A percentile compares a stretch with the other conserved stretches of the same genome.
phyloP scores from a whole-genome alignment of 2,888 invertebrate species.

The Drosophila ustulata region DNA sequence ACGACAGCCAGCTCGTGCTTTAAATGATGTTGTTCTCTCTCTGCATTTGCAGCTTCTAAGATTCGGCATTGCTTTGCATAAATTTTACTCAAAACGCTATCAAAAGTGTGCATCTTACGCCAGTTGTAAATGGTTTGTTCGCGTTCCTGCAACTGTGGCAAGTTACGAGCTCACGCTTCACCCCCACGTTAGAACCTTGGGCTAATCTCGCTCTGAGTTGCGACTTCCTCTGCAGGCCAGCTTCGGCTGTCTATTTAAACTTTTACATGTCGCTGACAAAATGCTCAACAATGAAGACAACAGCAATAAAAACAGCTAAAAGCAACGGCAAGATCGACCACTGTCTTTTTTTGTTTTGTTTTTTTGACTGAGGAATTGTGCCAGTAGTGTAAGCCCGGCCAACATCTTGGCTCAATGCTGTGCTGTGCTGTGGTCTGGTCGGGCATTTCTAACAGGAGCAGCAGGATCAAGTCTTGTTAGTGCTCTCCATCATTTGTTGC shows the following conservation, averaged over 20 bases:
- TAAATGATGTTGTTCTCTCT: slow-evolving; percentile 72
- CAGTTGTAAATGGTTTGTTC: slow-evolving; percentile 61
- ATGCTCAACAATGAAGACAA: slow-evolving; percentile 69
- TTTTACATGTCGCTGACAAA: slow-evolving; percentile 73
- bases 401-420: slow-evolving; percentile 10
- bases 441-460: slow-evolving; percentile 63
- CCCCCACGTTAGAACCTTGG: slow-evolving; percentile 49
- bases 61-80: slow-evolving; percentile 52
- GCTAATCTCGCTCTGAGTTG: slow-evolving; percentile 26
- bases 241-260: slow-evolving; percentile 70
- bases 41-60: slow-evolving; percentile 3
- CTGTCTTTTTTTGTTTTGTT: slow-evolving; percentile 14
- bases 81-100: slow-evolving; percentile 61
- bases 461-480: slow-evolving; percentile 68
- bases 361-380: slow-evolving; percentile 46
- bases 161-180: slow-evolving; percentile 56
- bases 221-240: slow-evolving; percentile 11
- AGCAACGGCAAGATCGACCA: slow-evolving; percentile 45
- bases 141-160: slow-evolving; percentile 3
- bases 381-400: slow-evolving; percentile 58
- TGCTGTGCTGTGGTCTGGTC: neutral
- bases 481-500: slow-evolving; percentile 67
- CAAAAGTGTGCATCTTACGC: slow-evolving; percentile 70
- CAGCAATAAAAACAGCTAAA: slow-evolving; percentile 43
- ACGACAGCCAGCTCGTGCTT: slow-evolving; percentile 72